Conservation (phyloP, 2,113 vertebrate genomes). For the Leptobrachium ailaonicum region DNA sequence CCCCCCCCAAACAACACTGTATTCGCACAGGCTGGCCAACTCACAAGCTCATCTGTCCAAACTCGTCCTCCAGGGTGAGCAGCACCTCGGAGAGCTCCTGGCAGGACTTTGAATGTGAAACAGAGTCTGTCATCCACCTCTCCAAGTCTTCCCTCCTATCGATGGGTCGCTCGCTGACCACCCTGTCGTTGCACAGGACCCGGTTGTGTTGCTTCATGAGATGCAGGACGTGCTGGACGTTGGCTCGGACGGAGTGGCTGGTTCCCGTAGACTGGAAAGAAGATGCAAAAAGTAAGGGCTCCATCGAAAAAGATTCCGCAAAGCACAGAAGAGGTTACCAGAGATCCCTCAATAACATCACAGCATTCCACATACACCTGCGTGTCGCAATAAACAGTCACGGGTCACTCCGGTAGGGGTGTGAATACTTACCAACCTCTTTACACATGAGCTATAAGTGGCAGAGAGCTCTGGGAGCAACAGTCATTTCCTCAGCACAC, state of each 20-base stretch:
- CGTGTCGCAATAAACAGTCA: too few species aligned
- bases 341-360: too few species aligned
- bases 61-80: constrained; percentile 86
- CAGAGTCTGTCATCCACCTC: not conserved
- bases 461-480: too few species aligned
- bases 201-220: constrained; percentile 91
- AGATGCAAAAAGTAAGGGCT: not conserved
- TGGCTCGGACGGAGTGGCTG: constrained; percentile 92
- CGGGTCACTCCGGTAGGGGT: too few species aligned
- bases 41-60: constrained; percentile 92
- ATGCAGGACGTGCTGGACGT: constrained; percentile 90
- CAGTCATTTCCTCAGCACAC: too few species aligned
- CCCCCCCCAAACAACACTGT: too few species aligned
- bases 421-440: too few species aligned
- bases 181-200: constrained; percentile 83
- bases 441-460: too few species aligned
- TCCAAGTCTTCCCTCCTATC: constrained; percentile 50
- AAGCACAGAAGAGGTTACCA: too few species aligned
- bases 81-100: constrained; percentile 85
- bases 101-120: constrained; percentile 65
- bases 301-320: too few species aligned
- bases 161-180: constrained; percentile 69
- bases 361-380: too few species aligned
- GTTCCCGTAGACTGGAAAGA: constrained; percentile 78
- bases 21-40: constrained; percentile 53